These are phyloP conservation scores for Thamnophis elegans DNA, from an alignment of 2,797 vertebrate genomes.

Conservation along the genomic window DNA sequence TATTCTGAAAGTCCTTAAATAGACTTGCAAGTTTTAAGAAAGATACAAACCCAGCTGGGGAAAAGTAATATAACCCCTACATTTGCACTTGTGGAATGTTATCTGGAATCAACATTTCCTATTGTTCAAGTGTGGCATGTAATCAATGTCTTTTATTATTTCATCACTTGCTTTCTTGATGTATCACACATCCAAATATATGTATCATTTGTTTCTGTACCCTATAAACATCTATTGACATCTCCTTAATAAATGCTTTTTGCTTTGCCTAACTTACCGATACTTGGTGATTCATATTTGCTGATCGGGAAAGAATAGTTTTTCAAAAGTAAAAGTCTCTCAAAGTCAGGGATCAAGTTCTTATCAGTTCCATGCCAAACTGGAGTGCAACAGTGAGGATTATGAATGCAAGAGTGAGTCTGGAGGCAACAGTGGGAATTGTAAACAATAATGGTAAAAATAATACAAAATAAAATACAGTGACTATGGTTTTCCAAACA, in stretches of 20 bases:
- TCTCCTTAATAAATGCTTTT: neutral
- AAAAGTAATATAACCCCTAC: neutral
- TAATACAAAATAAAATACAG: neutral
- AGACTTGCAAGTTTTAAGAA: neutral
- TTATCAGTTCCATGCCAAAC: neutral
- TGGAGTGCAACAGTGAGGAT: neutral
- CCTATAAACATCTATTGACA: neutral
- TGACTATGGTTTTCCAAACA: neutral
- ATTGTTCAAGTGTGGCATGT: neutral
- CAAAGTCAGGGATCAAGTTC: neutral
- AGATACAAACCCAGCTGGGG: neutral
- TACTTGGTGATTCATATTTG: neutral
- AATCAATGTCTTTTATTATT: neutral
- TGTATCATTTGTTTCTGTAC: neutral
- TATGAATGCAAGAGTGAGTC: too few relatives aligned
- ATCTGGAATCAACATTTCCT: neutral
- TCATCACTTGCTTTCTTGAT: neutral
- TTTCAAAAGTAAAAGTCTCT: neutral
- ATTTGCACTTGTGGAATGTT: neutral
- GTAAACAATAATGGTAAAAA: neutral
- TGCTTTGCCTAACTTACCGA: neutral
- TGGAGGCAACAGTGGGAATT: neutral
- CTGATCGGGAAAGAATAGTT: neutral
- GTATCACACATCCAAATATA: neutral
- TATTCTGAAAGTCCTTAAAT: neutral